A percentile compares a stretch with the other conserved stretches of the same genome.
Evolutionary conservation across 1,140 invertebrate genomes (phyloP).

Genomic region (Berghia stephanieae): DNA sequence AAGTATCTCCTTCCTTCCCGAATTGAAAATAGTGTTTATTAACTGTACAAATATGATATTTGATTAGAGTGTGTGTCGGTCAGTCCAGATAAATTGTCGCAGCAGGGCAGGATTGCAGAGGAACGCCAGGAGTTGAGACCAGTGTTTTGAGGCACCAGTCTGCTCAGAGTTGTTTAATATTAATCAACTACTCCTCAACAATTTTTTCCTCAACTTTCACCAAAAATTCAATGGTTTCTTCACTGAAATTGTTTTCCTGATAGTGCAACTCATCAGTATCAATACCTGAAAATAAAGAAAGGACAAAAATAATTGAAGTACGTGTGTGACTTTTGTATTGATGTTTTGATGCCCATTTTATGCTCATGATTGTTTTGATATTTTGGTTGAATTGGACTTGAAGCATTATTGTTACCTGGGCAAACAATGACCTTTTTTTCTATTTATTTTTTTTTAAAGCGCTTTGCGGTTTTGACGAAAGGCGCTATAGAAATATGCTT

Average conservation of each 20-base stretch:
- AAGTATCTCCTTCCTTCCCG: too few relatives aligned
- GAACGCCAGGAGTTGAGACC: not conserved
- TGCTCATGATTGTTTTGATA: too few relatives aligned
- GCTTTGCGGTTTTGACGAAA: too few relatives aligned
- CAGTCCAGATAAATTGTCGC: not conserved
- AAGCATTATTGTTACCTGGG: too few relatives aligned
- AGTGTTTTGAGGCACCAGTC: not conserved
- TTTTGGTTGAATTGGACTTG: too few relatives aligned
- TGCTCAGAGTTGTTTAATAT: not conserved
- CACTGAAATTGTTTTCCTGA: conserved; percentile 87
- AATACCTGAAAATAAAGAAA: conserved; percentile 76
- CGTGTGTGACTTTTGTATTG: not conserved
- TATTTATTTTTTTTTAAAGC: too few relatives aligned
- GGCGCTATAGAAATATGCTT: too few relatives aligned
- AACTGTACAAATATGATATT: not conserved
- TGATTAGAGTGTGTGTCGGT: not conserved
- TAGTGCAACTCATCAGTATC: conserved; percentile 91
- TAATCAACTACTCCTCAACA: conserved; percentile 70
- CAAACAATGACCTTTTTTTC: too few relatives aligned
- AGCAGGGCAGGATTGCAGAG: not conserved
- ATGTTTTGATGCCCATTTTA: too few relatives aligned
- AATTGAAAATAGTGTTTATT: not conserved
- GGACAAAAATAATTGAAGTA: not conserved
- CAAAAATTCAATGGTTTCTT: conserved; percentile 97
- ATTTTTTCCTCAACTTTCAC: conserved; percentile 92